Evolutionary conservation across 2,113 vertebrate genomes (phyloP).

Genomic region (Spea bombifrons): DNA sequence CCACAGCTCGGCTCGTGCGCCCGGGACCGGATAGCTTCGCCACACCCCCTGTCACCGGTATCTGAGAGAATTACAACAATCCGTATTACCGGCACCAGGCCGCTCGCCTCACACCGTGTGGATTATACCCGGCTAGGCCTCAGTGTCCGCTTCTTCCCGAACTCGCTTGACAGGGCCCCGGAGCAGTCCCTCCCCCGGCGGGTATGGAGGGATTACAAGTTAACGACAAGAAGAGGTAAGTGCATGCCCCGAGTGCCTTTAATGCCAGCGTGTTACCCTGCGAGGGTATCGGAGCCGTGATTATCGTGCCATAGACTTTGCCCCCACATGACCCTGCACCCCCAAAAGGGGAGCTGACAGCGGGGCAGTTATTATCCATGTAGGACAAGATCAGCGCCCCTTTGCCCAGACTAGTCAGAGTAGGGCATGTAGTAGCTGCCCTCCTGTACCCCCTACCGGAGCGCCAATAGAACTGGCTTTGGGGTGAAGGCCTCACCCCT

Average conservation of each 20-base stretch:
- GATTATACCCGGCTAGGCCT: slow-evolving; percentile 17
- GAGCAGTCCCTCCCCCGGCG: slow-evolving; percentile 15
- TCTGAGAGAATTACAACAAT: slow-evolving; percentile 13
- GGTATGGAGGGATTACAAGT: slow-evolving; percentile 31
- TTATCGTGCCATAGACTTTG: too few relatives aligned
- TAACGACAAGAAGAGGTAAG: slow-evolving; percentile 35
- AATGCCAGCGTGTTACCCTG: too few relatives aligned
- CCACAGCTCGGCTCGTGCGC: neutral
- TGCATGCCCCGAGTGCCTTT: neutral
- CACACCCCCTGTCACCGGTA: neutral
- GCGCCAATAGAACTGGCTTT: too few relatives aligned
- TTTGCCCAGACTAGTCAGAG: too few relatives aligned
- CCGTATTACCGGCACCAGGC: neutral
- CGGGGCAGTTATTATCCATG: too few relatives aligned
- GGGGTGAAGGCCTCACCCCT: too few relatives aligned
- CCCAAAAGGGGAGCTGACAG: too few relatives aligned
- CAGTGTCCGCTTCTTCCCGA: neutral
- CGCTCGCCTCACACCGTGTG: neutral
- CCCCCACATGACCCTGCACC: too few relatives aligned
- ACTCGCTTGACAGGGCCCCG: slow-evolving; percentile 12
- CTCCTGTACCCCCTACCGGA: too few relatives aligned
- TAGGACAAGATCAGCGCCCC: too few relatives aligned
- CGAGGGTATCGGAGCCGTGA: too few relatives aligned
- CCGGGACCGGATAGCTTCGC: neutral
- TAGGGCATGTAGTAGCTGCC: too few relatives aligned